phyloP scores from a whole-genome alignment of 2,113 vertebrate species.

The Psammodynastes pulverulentus region DNA sequence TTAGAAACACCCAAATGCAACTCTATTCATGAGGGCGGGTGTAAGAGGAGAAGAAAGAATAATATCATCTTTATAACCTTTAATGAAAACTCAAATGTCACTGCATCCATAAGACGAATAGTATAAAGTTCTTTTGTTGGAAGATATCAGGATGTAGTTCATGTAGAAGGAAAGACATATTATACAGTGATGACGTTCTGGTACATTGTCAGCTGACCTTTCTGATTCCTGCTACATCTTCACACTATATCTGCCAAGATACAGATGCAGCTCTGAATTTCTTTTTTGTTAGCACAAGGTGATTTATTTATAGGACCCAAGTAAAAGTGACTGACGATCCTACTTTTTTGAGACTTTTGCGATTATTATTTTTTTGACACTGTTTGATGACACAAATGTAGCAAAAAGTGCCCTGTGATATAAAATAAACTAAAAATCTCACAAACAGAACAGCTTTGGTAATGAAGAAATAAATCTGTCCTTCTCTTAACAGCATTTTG shows the following conservation, averaged over 20 bases:
- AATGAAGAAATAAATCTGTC: neutral
- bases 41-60: neutral
- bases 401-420: neutral
- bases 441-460: neutral
- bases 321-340: slow-evolving; percentile 31
- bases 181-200: slow-evolving; percentile 26
- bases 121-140: neutral
- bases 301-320: slow-evolving; percentile 33
- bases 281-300: slow-evolving; percentile 21
- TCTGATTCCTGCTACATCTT: slow-evolving; percentile 32
- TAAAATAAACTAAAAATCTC: slow-evolving; percentile 14
- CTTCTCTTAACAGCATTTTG: neutral
- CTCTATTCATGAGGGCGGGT: neutral
- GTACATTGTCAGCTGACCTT: slow-evolving; percentile 33
- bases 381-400: slow-evolving; percentile 28
- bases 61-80: neutral
- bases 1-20: neutral
- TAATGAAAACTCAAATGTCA: slow-evolving; percentile 22
- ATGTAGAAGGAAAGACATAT: neutral
- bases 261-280: neutral
- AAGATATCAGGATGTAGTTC: neutral
- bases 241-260: slow-evolving; percentile 42
- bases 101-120: neutral
- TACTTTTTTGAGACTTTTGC: slow-evolving; percentile 22
- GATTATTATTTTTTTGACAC: neutral